These are phyloP conservation scores for Rhinolophus ferrumequinum DNA, from an alignment of 2,113 vertebrate genomes.

Conservation along the genomic window DNA sequence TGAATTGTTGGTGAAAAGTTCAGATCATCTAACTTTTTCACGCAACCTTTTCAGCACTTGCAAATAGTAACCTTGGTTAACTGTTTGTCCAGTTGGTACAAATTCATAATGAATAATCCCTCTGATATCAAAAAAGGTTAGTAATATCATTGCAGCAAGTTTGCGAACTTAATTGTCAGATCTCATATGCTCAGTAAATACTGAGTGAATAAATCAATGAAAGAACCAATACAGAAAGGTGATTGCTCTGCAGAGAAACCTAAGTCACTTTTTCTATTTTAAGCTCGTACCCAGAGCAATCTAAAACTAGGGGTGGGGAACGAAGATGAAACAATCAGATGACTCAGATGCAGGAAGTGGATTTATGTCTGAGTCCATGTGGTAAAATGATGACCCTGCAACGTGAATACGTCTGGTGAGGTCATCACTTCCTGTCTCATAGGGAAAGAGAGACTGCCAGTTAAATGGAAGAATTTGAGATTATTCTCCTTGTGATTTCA, in stretches of 20 bases:
- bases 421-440: slow-evolving; percentile 7
- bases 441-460: not conserved
- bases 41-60: no score
- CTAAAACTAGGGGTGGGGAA: not conserved
- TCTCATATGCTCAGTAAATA: not conserved
- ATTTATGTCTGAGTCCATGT: not conserved
- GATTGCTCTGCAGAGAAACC: not conserved
- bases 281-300: not conserved
- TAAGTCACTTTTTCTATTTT: not conserved
- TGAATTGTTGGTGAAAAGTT: no score
- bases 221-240: not conserved
- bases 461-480: not conserved
- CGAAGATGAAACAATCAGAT: not conserved
- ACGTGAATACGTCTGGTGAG: not conserved
- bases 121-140: no score
- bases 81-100: no score
- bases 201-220: not conserved
- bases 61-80: no score
- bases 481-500: not conserved
- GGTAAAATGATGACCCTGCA: not conserved
- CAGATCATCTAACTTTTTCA: no score
- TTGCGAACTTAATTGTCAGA: no score
- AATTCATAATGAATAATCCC: no score
- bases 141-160: no score
- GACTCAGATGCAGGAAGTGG: slow-evolving; percentile 33